Evolutionary conservation across 2,113 vertebrate species (phyloP), one percentile per base, ranked within the genome.

Genomic region (Rostratula benghalensis): DNA sequence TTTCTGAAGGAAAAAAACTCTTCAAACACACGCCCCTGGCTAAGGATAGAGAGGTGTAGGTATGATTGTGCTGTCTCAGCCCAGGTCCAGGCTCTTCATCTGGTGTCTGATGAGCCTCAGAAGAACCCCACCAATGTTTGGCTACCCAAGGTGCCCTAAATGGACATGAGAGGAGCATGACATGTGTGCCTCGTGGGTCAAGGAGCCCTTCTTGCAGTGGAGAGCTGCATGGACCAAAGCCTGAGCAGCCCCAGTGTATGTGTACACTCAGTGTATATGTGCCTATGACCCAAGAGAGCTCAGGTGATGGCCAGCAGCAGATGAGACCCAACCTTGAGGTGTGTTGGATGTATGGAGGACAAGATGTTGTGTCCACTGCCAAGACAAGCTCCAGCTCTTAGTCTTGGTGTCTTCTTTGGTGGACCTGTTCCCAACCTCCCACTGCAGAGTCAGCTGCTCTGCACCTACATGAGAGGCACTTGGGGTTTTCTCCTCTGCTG

Each of bases 1-100:
- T 94, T 94, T 93, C 93, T 90, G 92, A 88, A 92, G 85, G 71
- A 89, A 90, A 90, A 90, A 90, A 88, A 13, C 46, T 75, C 90
- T 95, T 95, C 80, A 91, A 96, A 95, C 77, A 27, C 77, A 35
- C 6, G 7, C 43, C 43, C 51, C 65, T 94, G 91, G 77, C 87
- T 15, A 10, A 37, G 45, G 81, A 60, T 50, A 39, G 39, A 39
- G 39, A 39, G 31, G 51, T 84, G 69, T 89, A 96, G 94, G 95
- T 95, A 83, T 87, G 93, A 91, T 81, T 7, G 3, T 33, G 51
- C 33, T 1, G 2, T 81, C 77, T 94, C 83, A 93, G 51, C 24
- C 39, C 61, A 13, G 69, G 16, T 45, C 75, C 69, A 89, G 56
- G 63, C 33, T 31, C 61, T 93, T 70, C 21, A 25, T 33, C 33